Evolutionary conservation across 2,113 vertebrate species (phyloP).

Genomic region (Orthonyx spaldingii): DNA sequence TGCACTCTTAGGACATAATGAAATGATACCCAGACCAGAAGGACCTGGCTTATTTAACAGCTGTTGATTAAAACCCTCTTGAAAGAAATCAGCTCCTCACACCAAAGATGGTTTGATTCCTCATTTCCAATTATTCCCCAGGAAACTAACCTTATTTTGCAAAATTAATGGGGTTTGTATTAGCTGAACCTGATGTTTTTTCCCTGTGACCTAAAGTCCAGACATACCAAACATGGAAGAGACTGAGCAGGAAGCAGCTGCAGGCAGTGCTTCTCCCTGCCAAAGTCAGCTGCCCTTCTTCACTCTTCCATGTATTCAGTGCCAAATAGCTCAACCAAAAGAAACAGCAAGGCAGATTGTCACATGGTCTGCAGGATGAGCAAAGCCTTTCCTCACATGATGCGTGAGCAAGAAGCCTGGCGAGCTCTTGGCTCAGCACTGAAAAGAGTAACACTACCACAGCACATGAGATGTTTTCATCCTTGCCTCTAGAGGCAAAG

Average conservation of each 20-base stretch:
- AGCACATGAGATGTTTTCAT: background rate
- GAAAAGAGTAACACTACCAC: background rate
- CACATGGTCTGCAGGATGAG: background rate
- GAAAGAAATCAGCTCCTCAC: background rate
- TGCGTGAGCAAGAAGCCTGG: background rate
- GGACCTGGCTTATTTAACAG: background rate
- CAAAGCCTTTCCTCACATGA: background rate
- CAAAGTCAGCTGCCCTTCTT: slow-evolving; percentile 17
- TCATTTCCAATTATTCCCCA: background rate
- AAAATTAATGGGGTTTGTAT: background rate
- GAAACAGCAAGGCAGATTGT: background rate
- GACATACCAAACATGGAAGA: background rate
- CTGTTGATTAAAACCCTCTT: background rate
- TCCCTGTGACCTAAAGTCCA: slow-evolving; percentile 5
- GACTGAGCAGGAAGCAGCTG: slow-evolving; percentile 4
- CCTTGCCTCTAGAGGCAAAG: background rate
- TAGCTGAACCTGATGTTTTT: background rate
- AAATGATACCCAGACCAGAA: background rate
- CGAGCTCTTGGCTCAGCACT: background rate
- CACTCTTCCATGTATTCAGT: background rate
- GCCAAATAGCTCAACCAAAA: background rate
- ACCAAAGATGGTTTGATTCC: background rate
- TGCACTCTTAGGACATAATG: background rate
- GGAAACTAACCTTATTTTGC: background rate
- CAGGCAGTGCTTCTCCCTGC: background rate